Percentiles rank a stretch among this genome's conserved stretches.
Conservation (phyloP, 37 sponge, comb jelly and placozoan genomes). For the Ephydatia muelleri region DNA sequence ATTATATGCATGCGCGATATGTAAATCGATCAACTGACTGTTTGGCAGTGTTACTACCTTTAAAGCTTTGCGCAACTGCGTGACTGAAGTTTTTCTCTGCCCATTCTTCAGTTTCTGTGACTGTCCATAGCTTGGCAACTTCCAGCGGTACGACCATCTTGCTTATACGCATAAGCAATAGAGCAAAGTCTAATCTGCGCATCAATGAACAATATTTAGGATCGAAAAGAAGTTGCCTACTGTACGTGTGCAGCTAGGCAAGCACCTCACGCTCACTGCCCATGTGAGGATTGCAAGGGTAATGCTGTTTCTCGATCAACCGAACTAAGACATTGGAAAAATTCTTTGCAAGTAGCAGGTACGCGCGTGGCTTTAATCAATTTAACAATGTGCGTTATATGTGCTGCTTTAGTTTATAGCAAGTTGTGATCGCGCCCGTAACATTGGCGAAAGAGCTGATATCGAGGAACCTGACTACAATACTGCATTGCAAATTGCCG, state of each 20-base stretch:
- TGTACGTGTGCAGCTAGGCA: background rate
- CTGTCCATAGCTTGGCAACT: constrained; percentile 1
- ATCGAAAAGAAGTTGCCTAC: constrained; percentile 8
- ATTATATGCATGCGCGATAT: background rate
- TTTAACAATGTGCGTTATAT: background rate
- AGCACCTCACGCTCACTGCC: constrained; percentile 15
- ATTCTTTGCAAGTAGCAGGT: constrained; percentile 1
- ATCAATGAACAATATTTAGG: background rate
- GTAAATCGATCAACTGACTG: background rate
- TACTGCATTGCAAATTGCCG: background rate
- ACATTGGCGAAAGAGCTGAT: constrained; percentile 1
- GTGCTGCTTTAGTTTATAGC: background rate
- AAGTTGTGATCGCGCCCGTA: background rate
- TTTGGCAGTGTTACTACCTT: constrained; percentile 1
- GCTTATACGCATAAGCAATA: background rate
- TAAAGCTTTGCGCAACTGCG: constrained; percentile 1
- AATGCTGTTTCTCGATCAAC: constrained; percentile 26
- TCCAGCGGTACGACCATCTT: background rate
- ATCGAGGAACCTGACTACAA: constrained; percentile 1
- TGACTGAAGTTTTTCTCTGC: constrained; percentile 1
- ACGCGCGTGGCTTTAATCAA: background rate
- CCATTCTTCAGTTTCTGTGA: constrained; percentile 1
- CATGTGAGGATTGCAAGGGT: constrained; percentile 16
- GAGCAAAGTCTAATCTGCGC: background rate
- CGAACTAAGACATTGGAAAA: constrained; percentile 17